Evolutionary conservation across 2,888 invertebrate genomes (phyloP), one percentile per base, ranked within the genome.

Genomic region (Linhomoeus sp.): DNA sequence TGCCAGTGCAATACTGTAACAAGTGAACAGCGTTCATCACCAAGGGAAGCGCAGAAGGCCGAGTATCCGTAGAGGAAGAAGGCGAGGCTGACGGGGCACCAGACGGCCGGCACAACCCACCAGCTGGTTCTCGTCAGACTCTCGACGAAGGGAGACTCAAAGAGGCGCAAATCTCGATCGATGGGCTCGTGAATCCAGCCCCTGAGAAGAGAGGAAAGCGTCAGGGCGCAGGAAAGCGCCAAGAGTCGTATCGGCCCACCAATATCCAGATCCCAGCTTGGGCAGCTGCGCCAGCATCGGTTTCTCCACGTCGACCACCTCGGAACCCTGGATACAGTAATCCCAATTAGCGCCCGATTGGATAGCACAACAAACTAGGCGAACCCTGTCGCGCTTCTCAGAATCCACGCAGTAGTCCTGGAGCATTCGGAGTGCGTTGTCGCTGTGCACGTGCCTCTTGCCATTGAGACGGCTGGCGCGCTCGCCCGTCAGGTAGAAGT

Each of bases 181-280:
- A 65, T 64, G 2, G 69, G 69, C 45, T 64, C 60, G 54, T 69
- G 69, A 26, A 67, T 66, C 70, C 70, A 70, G 29, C 12, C 29
- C 29, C 29, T 29, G 29, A 29, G 7, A 29, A n/a, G n/a, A n/a
- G n/a, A n/a, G n/a, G n/a, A n/a, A n/a, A n/a, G n/a, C n/a, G n/a
- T n/a, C n/a, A n/a, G n/a, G n/a, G n/a, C n/a, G n/a, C n/a, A n/a
- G n/a, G n/a, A n/a, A n/a, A n/a, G n/a, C n/a, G n/a, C n/a, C n/a
- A n/a, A n/a, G n/a, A 5, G 12, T 29, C 12, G 29, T 12, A 29
- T 5, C 29, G 29, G n/a, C 29, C 17, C 62, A 62, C 60, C 62
- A 62, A 52, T 70, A 70, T 45, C 62, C 57, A 1, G 61, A 56
- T 3, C 65, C 65, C n/a, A 70, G 58, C 17, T 52, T 38, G 2